phyloP scores from a whole-genome alignment of 2,113 vertebrate genomes.

The Hippocampus comes region DNA sequence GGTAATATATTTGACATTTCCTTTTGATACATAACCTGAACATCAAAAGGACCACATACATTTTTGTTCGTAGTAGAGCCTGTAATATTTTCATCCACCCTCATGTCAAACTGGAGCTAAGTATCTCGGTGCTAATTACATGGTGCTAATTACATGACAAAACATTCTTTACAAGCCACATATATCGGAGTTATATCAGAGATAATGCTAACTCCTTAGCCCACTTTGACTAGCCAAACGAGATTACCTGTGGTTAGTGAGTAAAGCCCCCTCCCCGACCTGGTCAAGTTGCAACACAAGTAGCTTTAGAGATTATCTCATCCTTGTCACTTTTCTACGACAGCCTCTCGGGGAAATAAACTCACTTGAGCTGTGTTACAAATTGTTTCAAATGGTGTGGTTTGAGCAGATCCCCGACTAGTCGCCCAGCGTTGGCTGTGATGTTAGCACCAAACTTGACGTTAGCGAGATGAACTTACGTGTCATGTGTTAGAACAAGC shows the following conservation, averaged over 20 bases:
- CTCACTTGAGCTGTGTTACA: background rate
- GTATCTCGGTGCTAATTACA: no score
- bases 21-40: background rate
- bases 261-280: conserved; percentile 3
- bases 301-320: conserved; percentile 18
- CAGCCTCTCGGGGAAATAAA: background rate
- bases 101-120: background rate
- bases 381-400: background rate
- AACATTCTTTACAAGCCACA: background rate
- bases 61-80: background rate
- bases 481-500: conserved; percentile 41
- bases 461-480: conserved; percentile 54
- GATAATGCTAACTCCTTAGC: background rate
- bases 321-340: conserved; percentile 24
- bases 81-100: background rate
- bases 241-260: conserved; percentile 30
- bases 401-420: background rate
- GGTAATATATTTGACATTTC: background rate
- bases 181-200: background rate
- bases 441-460: conserved; percentile 53
- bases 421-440: conserved; percentile 17
- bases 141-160: no score
- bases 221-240: conserved; percentile 5
- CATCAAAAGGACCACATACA: background rate
- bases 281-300: conserved; percentile 19